phyloP scores from a whole-genome alignment of 2,113 vertebrate genomes.

The Zapus hudsonius region DNA sequence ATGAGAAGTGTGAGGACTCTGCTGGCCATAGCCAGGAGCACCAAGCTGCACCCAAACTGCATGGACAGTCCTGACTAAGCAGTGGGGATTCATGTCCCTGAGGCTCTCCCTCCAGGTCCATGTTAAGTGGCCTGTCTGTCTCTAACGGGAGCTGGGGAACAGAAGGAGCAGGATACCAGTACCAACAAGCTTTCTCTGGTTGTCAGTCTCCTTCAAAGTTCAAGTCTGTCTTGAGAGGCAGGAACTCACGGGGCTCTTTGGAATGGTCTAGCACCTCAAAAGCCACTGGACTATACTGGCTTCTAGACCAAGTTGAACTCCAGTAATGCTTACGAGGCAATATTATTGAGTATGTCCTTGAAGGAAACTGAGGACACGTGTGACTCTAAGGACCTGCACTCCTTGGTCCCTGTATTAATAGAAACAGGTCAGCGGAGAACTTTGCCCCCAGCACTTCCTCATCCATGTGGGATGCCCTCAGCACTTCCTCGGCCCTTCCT shows the following conservation, averaged over 20 bases:
- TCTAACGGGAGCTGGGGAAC: neutral
- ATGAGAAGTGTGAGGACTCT: neutral
- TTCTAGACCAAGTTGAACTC: neutral
- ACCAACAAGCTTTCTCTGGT: neutral
- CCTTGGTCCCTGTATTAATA: neutral
- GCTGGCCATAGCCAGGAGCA: neutral
- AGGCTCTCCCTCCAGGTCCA: neutral
- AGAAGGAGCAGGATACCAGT: too few relatives aligned
- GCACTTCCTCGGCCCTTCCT: neutral
- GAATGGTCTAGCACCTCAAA: neutral
- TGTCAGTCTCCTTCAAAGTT: neutral
- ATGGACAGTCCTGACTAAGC: too few relatives aligned
- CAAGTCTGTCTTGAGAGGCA: neutral
- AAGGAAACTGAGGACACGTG: neutral
- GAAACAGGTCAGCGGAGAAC: neutral
- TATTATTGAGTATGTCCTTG: too few relatives aligned
- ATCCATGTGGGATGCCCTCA: too few relatives aligned
- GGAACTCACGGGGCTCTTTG: neutral
- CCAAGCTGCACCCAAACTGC: neutral
- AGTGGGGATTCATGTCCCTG: too few relatives aligned
- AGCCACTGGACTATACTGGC: neutral
- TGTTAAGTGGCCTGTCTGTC: neutral
- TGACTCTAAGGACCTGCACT: fast-evolving
- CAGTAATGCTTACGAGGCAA: too few relatives aligned
- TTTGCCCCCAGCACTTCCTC: neutral